phyloP scores from a whole-genome alignment of 1,140 invertebrate species.

The Papilio polytes region DNA sequence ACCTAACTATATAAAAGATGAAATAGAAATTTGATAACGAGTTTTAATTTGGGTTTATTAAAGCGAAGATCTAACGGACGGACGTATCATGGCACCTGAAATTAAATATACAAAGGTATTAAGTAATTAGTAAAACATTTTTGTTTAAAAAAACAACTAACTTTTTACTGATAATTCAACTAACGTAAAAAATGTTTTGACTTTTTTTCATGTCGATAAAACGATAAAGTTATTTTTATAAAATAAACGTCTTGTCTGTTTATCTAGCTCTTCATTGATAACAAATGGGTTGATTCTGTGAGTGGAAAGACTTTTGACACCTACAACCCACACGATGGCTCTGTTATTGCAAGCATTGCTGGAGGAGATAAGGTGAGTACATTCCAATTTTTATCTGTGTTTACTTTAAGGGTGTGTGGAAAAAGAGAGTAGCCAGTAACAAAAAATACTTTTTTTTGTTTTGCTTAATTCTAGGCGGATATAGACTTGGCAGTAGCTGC shows the following conservation, averaged over 20 bases:
- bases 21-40: background rate
- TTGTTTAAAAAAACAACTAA: too few species aligned
- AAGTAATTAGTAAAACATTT: constrained; percentile 24
- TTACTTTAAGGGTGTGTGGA: too few species aligned
- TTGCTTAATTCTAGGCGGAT: constrained; percentile 83
- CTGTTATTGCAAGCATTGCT: constrained; percentile 90
- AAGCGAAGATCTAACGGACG: background rate
- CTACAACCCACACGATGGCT: constrained; percentile 90
- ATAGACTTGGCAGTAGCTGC: constrained; percentile 92
- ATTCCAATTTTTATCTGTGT: background rate
- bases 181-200: too few species aligned
- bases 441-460: too few species aligned
- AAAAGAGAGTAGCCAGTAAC: too few species aligned
- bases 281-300: constrained; percentile 92
- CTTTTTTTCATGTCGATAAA: too few species aligned
- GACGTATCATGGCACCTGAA: constrained; percentile 41
- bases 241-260: constrained; percentile 12
- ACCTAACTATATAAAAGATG: background rate
- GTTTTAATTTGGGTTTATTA: background rate
- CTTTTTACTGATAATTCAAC: too few species aligned
- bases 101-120: constrained; percentile 49
- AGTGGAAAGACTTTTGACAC: constrained; percentile 88
- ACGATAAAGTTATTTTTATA: background rate
- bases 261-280: constrained; percentile 94
- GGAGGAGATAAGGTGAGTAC: constrained; percentile 89